A percentile compares a stretch with the other conserved stretches of the same genome.
These are phyloP conservation scores for Drosophila sp. DNA, from an alignment of 1,140 invertebrate genomes.

Conservation along the genomic window DNA sequence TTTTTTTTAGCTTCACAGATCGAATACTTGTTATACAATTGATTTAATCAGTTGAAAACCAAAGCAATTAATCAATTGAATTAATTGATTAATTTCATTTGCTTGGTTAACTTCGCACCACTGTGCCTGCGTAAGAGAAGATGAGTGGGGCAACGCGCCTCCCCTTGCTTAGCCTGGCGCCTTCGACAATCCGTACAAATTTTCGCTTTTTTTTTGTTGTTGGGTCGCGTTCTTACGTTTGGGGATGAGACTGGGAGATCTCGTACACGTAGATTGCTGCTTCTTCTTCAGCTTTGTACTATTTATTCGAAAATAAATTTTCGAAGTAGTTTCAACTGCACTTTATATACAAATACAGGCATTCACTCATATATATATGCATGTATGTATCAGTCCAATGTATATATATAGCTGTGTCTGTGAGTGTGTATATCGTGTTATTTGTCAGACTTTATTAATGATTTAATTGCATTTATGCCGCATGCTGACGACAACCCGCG, in stretches of 20 bases:
- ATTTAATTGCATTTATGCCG: conserved; percentile 77
- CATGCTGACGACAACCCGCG: conserved; percentile 66
- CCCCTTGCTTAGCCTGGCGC: conserved; percentile 31
- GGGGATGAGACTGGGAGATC: conserved; percentile 50
- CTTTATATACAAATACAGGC: conserved; percentile 39
- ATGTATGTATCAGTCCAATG: conserved; percentile 26
- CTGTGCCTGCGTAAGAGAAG: conserved; percentile 65
- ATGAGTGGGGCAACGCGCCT: conserved; percentile 32
- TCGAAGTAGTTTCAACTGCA: conserved; percentile 75
- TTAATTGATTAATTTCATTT: conserved; percentile 35
- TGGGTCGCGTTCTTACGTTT: conserved; percentile 62
- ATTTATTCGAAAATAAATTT: conserved; percentile 80
- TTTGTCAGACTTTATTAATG: conserved; percentile 77
- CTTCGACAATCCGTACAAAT: conserved; percentile 7
- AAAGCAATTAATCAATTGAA: conserved; percentile 50
- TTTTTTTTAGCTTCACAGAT: conserved; percentile 4
- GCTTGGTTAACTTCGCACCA: conserved; percentile 33
- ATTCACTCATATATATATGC: conserved; percentile 32
- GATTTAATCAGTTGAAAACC: conserved; percentile 29
- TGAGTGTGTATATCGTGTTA: conserved; percentile 42
- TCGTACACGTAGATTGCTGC: conserved; percentile 43
- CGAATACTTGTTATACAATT: conserved; percentile 21
- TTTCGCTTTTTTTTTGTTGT: conserved; percentile 12
- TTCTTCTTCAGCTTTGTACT: conserved; percentile 79
- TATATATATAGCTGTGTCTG: conserved; percentile 28